Conservation (phyloP, 2,888 invertebrate genomes). For the Eurytoma adleriae region DNA sequence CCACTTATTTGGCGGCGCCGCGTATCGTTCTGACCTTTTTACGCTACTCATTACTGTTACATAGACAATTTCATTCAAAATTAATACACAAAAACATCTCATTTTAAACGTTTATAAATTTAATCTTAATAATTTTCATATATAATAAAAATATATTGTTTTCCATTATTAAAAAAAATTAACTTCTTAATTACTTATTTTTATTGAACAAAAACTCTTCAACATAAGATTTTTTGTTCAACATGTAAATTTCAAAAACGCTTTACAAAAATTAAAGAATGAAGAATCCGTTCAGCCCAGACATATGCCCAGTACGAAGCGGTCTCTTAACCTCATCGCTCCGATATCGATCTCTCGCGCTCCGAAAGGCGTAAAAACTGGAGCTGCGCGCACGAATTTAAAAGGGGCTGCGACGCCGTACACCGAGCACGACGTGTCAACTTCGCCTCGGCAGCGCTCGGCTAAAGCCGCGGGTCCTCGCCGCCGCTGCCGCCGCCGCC, state of each 20-base stretch:
- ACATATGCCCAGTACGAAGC: too few species aligned
- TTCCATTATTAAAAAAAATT: not conserved
- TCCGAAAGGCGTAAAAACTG: too few species aligned
- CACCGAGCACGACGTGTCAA: constrained; percentile 44
- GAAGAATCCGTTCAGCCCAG: too few species aligned
- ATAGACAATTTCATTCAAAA: not conserved
- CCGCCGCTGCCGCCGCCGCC: not conserved
- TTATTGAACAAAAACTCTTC: not conserved
- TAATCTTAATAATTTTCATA: not conserved
- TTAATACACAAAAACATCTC: not conserved
- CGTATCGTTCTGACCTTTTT: constrained; percentile 7
- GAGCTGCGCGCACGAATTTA: not conserved
- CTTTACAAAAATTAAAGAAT: too few species aligned
- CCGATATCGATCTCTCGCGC: not conserved
- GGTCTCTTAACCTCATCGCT: not conserved
- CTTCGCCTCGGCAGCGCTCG: not conserved
- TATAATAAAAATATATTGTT: not conserved
- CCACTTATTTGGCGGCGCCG: constrained; percentile 1
- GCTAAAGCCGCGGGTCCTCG: constrained; percentile 24
- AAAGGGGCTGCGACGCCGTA: constrained; percentile 15
- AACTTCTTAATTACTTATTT: too few species aligned
- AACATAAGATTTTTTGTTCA: too few species aligned
- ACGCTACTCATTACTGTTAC: not conserved
- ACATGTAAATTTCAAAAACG: too few species aligned
- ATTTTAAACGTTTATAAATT: too few species aligned